Evolutionary conservation across 2,113 vertebrate genomes (phyloP).

Genomic region (Crotalus horridus): DNA sequence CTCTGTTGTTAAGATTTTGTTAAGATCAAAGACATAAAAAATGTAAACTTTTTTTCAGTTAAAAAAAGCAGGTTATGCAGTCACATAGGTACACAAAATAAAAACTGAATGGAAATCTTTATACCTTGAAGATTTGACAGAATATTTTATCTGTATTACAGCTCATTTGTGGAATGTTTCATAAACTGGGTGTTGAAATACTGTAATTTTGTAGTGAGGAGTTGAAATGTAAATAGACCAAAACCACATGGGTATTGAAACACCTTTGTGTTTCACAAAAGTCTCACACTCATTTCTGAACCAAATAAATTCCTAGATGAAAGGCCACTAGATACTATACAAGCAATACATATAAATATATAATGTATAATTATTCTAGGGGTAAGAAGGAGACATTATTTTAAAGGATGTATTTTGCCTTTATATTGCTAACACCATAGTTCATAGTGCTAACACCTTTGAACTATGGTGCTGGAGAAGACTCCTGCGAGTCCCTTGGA

Average conservation of each 20-base stretch:
- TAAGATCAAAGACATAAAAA: conserved; percentile 4
- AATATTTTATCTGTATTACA: background rate
- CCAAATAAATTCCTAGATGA: background rate
- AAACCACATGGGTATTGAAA: background rate
- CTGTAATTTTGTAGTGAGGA: background rate
- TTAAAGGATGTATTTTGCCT: background rate
- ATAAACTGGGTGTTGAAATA: background rate
- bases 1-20: background rate
- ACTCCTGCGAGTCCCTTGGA: too few species aligned
- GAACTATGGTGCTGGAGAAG: too few species aligned
- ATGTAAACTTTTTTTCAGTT: too few species aligned
- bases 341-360: background rate
- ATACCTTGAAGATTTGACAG: background rate
- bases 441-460: too few species aligned
- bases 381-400: background rate
- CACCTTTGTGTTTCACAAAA: background rate
- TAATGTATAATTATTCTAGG: background rate
- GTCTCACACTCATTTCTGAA: background rate
- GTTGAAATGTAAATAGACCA: background rate
- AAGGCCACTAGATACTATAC: background rate
- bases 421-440: background rate
- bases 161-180: background rate
- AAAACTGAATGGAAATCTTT: background rate
- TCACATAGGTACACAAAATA: background rate
- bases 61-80: background rate